Evolutionary conservation across 92 coral and sea anemone species (phyloP), one percentile per base, ranked within the genome.

Genomic region (Isaurus tuberculatus): DNA sequence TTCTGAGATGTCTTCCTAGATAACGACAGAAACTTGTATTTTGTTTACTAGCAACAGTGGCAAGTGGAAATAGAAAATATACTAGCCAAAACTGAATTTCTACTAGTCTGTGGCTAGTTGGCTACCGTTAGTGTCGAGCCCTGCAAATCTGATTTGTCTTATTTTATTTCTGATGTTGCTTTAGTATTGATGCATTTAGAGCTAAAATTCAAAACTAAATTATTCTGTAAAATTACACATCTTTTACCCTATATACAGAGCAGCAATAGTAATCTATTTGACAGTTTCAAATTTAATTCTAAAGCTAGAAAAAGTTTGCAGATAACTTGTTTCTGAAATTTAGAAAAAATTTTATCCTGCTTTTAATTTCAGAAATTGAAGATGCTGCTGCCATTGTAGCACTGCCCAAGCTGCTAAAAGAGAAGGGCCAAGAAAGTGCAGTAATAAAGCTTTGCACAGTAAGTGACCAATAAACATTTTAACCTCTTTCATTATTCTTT

Each of bases 401-500:
- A 60, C 65, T 60, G 25, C 65, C 65, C 27, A 20, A 13, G 20
- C 65, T 60, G 27, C 65, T 60, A 8, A 60, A 60, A 60, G 10
- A 60, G 65, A 60, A 60, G 30, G 20, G 65, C 65, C 65, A 60
- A 60, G 65, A 60, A 60, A 60, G 65, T 60, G 65, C 65, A 60
- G 28, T 60, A 17, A 60, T 60, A 60, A 60, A 22, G 29, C 65
- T 60, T 60, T 60, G 65, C 65, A 17, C 65, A 60, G 61, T 53
- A 53, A 53, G 61, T 53, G 15, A 15, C 61, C 61, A 53, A 53
- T 53, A 51, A 53, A 53, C 61, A 53, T 53, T 53, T 53, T 53
- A 53, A 53, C 20, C 63, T 40, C 44, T 40, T 40, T 40, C 44
- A 40, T 40, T 40, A 40, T 40, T 53, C 63, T 22, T 53, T 53